A percentile compares a stretch with the other conserved stretches of the same genome.
Evolutionary conservation across 2,113 vertebrate genomes (phyloP).

Genomic region (Cryptomyrus ogoouensis): DNA sequence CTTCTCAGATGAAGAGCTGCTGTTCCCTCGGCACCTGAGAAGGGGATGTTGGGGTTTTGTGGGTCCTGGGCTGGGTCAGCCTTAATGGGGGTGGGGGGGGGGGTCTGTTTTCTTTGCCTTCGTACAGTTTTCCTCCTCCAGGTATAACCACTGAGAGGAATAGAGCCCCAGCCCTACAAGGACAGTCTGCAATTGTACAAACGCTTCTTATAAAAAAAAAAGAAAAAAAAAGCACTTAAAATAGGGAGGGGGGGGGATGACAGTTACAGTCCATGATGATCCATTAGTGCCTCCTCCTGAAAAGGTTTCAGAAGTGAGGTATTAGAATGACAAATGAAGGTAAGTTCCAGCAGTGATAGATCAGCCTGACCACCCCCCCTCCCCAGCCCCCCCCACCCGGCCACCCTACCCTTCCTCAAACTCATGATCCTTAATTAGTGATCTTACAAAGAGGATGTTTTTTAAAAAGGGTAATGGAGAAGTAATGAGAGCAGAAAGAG

Average conservation of each 20-base stretch:
- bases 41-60: neutral
- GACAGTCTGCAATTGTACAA: slow-evolving; percentile 73
- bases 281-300: slow-evolving; percentile 75
- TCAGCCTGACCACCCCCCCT: slow-evolving; percentile 60
- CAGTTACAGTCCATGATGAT: slow-evolving; percentile 78
- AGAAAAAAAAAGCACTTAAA: slow-evolving; percentile 75
- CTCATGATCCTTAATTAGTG: slow-evolving; percentile 83
- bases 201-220: slow-evolving; percentile 56
- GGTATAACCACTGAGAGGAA: neutral
- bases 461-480: slow-evolving; percentile 82
- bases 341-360: slow-evolving; percentile 55
- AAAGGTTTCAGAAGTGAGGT: slow-evolving; percentile 76
- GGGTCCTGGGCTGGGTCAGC: neutral
- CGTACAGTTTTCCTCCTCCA: neutral
- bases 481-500: slow-evolving; percentile 85
- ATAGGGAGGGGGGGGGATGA: slow-evolving; percentile 58
- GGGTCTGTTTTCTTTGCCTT: neutral
- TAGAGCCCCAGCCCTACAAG: slow-evolving; percentile 52
- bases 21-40: neutral
- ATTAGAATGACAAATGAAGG: slow-evolving; percentile 78
- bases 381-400: slow-evolving; percentile 39
- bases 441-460: slow-evolving; percentile 82
- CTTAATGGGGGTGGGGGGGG: neutral
- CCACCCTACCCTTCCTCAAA: slow-evolving; percentile 5
- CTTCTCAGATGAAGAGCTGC: neutral